A percentile compares a stretch with the other conserved stretches of the same genome.
Evolutionary conservation across 2,113 vertebrate species (phyloP).

Genomic region (Grammomys surdaster): DNA sequence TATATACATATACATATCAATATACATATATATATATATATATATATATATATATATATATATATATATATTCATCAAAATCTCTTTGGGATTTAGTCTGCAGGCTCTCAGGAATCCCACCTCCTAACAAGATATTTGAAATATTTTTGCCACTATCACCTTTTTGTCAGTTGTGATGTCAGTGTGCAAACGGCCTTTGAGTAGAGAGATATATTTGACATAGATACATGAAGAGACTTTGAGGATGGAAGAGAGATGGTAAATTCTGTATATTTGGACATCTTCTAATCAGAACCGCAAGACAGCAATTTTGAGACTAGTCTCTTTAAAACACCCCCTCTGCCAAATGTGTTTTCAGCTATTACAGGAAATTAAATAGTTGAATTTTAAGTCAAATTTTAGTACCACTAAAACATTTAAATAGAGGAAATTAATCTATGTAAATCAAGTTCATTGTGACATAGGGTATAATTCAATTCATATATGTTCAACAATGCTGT

Average conservation of each 20-base stretch:
- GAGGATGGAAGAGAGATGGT: background rate
- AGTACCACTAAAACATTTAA: conserved; percentile 37
- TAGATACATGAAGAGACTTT: background rate
- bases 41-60: too few species aligned
- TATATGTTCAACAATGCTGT: background rate
- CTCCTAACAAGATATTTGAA: conserved; percentile 19
- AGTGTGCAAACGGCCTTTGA: background rate
- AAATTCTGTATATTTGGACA: background rate
- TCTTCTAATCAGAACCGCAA: background rate
- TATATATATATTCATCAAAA: background rate
- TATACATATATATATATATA: too few species aligned
- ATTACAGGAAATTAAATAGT: conserved; percentile 44
- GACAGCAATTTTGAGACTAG: conserved; percentile 33
- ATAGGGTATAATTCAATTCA: background rate
- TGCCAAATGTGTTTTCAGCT: conserved; percentile 22
- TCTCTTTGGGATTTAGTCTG: background rate
- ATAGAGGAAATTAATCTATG: conserved; percentile 12
- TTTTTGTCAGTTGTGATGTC: background rate
- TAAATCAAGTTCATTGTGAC: conserved; percentile 6
- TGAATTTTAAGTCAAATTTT: conserved; percentile 58
- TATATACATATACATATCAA: background rate
- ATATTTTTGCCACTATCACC: background rate
- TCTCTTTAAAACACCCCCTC: background rate
- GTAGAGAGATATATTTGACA: background rate
- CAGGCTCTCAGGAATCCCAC: background rate